phyloP scores from a whole-genome alignment of 2,113 vertebrate species.

The Eleginops maclovinus region DNA sequence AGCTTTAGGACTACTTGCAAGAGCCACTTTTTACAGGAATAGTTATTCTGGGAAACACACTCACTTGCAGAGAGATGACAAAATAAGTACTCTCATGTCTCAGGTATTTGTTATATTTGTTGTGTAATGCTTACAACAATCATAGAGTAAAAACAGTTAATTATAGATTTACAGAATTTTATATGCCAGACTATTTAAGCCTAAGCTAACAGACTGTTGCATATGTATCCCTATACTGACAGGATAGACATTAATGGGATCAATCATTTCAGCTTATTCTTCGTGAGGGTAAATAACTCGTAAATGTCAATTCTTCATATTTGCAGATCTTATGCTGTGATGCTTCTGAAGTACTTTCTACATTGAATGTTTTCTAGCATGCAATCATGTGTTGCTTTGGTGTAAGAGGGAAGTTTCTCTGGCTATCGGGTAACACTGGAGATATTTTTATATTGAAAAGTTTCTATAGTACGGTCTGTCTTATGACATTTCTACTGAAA shows the following conservation, averaged over 20 bases:
- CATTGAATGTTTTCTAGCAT: no score
- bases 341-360: background rate
- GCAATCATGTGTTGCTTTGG: background rate
- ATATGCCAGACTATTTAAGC: background rate
- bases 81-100: background rate
- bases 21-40: background rate
- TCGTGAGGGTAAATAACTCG: background rate
- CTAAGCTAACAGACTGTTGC: background rate
- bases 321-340: background rate
- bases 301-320: background rate
- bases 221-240: background rate
- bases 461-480: background rate
- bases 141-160: background rate
- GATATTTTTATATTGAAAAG: background rate
- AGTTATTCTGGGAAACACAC: background rate
- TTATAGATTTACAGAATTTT: background rate
- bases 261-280: background rate
- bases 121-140: background rate
- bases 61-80: background rate
- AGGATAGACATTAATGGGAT: background rate
- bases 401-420: background rate
- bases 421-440: background rate
- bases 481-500: background rate
- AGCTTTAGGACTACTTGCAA: background rate
- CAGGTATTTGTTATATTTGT: background rate